Conservation (phyloP, 2,888 invertebrate genomes). For the Andrena praecox region DNA sequence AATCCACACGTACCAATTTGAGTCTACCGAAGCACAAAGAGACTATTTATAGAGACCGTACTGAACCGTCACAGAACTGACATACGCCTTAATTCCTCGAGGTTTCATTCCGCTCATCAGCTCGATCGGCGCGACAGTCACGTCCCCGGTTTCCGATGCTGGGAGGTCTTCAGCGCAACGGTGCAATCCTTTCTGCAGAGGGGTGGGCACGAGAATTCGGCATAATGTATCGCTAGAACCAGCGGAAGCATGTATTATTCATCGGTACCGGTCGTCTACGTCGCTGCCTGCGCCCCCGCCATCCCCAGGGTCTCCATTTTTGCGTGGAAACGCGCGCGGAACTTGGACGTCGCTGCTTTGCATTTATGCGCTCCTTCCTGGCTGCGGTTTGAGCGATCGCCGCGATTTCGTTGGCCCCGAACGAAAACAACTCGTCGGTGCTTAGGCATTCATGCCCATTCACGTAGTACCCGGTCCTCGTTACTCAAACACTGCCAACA, state of each 20-base stretch:
- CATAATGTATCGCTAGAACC: slow-evolving; percentile 78
- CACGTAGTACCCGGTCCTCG: too few species aligned
- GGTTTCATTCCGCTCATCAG: neutral
- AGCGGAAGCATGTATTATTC: slow-evolving; percentile 82
- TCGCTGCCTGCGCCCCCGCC: neutral
- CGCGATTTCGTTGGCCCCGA: slow-evolving; percentile 2
- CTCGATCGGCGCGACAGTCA: slow-evolving; percentile 16
- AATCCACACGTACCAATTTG: too few species aligned
- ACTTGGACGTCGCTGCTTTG: slow-evolving; percentile 29
- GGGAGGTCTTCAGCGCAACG: slow-evolving; percentile 65
- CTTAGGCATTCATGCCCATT: too few species aligned
- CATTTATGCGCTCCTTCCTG: slow-evolving; percentile 22
- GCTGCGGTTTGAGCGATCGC: slow-evolving; percentile 4
- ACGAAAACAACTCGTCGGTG: neutral
- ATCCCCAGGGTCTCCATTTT: slow-evolving; percentile 10
- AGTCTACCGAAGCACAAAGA: too few species aligned
- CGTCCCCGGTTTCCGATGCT: slow-evolving; percentile 45
- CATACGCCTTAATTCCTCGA: neutral
- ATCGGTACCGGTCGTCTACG: slow-evolving; percentile 66
- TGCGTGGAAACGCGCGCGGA: neutral
- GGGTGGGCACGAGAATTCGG: slow-evolving; percentile 68
- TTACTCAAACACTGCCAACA: too few species aligned
- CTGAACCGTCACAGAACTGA: too few species aligned
- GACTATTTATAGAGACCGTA: too few species aligned
- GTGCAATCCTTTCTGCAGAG: slow-evolving; percentile 61